Percentiles rank a stretch among this genome's conserved stretches.
Evolutionary conservation across 2,113 vertebrate genomes (phyloP).

Genomic region (Microcebus griseorufus): DNA sequence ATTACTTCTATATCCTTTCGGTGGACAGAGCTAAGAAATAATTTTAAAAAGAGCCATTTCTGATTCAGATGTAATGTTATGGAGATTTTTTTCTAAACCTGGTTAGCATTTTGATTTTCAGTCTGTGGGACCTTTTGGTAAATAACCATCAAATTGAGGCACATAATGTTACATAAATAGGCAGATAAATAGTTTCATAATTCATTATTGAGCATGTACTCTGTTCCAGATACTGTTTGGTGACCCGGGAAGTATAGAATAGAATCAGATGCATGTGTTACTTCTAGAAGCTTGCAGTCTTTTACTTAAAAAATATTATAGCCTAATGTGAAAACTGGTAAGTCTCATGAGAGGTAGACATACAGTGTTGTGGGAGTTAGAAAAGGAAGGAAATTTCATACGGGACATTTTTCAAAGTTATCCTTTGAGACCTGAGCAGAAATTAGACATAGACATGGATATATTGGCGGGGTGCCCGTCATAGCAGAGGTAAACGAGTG

Average conservation of each 20-base stretch:
- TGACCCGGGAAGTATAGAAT: neutral
- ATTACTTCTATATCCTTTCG: neutral
- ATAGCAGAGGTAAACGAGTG: neutral
- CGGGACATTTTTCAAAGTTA: neutral
- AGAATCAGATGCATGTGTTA: neutral
- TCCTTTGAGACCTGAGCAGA: neutral
- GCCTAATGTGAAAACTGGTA: neutral
- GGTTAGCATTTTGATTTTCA: constrained; percentile 2
- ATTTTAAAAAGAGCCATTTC: neutral
- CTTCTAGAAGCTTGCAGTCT: neutral
- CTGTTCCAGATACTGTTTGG: neutral
- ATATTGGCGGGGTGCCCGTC: neutral
- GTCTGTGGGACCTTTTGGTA: neutral
- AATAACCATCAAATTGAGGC: neutral
- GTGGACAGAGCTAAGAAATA: neutral
- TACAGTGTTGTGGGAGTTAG: neutral
- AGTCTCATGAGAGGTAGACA: neutral
- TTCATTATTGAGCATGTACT: neutral
- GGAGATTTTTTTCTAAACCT: neutral
- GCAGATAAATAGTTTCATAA: neutral
- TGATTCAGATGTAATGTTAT: neutral
- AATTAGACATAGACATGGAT: neutral
- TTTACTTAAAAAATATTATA: neutral
- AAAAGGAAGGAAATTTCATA: neutral
- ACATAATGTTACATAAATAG: neutral